Conservation (phyloP, 2,888 invertebrate genomes). For the Ferrisia virgata region DNA sequence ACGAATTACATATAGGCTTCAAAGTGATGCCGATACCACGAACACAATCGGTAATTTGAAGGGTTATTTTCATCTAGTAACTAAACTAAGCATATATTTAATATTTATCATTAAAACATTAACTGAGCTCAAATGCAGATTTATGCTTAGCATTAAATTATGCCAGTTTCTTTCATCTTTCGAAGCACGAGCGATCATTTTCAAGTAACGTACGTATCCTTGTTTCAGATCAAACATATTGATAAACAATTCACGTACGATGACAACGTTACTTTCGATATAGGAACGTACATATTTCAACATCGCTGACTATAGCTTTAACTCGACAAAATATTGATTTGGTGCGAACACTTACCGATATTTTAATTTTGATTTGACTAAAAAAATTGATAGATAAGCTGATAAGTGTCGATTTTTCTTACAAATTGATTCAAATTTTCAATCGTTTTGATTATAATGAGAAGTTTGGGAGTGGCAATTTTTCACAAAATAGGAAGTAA, state of each 20-base stretch:
- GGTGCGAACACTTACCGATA: not conserved
- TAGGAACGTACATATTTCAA: not conserved
- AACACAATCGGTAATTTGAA: not conserved
- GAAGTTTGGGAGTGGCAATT: no score
- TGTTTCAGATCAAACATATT: not conserved
- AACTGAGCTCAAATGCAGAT: constrained; percentile 11
- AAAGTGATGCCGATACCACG: not conserved
- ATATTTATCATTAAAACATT: not conserved
- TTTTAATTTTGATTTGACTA: not conserved
- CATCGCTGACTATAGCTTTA: not conserved
- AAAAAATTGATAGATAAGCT: not conserved
- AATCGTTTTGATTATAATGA: no score
- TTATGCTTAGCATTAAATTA: constrained; percentile 19
- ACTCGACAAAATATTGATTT: not conserved
- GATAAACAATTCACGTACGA: not conserved
- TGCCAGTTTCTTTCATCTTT: constrained; percentile 9
- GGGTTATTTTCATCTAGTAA: not conserved
- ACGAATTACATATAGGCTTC: not conserved
- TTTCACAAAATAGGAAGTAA: no score
- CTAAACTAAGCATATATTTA: no score
- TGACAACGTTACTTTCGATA: not conserved
- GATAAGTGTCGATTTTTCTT: not conserved
- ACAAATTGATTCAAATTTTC: not conserved
- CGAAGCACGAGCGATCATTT: not conserved
- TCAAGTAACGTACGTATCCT: not conserved